A percentile compares a stretch with the other conserved stretches of the same genome.
phyloP scores from a whole-genome alignment of 2,797 vertebrate genomes.

The Fistularia commersonii region DNA sequence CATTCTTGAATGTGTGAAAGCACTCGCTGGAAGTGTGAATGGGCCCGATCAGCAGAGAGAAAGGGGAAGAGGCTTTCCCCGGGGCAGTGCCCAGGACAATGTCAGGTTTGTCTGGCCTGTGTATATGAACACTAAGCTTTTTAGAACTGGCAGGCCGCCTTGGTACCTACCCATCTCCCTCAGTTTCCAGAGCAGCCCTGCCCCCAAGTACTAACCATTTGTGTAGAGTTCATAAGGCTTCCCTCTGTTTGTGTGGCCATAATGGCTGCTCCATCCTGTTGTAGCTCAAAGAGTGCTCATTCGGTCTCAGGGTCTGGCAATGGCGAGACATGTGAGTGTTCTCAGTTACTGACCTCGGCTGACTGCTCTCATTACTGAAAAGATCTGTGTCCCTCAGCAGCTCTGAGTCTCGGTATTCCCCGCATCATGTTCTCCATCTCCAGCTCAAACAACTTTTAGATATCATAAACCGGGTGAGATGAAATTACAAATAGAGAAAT shows the following conservation, averaged over 20 bases:
- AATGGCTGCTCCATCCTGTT: conserved; percentile 74
- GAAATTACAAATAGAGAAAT: too few relatives aligned
- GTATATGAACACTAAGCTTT: conserved; percentile 71
- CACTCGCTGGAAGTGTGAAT: conserved; percentile 48
- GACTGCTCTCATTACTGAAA: conserved; percentile 59
- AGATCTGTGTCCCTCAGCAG: conserved; percentile 35
- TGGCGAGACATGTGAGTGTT: conserved; percentile 66
- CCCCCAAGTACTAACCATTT: conserved; percentile 71
- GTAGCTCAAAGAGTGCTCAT: conserved; percentile 69
- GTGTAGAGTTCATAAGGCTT: conserved; percentile 82
- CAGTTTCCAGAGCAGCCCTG: conserved; percentile 61
- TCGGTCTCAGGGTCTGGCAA: conserved; percentile 52
- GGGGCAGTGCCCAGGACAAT: conserved; percentile 71
- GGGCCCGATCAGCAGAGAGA: conserved; percentile 35
- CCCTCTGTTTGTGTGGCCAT: conserved; percentile 74
- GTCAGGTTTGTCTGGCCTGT: conserved; percentile 73
- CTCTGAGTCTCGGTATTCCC: conserved; percentile 16
- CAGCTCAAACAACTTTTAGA: too few relatives aligned
- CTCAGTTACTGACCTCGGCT: conserved; percentile 71
- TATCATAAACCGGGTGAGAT: too few relatives aligned
- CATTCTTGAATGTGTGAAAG: conserved; percentile 50
- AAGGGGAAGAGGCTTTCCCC: conserved; percentile 62
- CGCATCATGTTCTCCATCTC: background rate
- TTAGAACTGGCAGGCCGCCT: conserved; percentile 72
- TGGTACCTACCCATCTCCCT: conserved; percentile 65